These are phyloP conservation scores for Heterotilapia buettikoferi DNA, from an alignment of 2,113 vertebrate species.

Conservation along the genomic window DNA sequence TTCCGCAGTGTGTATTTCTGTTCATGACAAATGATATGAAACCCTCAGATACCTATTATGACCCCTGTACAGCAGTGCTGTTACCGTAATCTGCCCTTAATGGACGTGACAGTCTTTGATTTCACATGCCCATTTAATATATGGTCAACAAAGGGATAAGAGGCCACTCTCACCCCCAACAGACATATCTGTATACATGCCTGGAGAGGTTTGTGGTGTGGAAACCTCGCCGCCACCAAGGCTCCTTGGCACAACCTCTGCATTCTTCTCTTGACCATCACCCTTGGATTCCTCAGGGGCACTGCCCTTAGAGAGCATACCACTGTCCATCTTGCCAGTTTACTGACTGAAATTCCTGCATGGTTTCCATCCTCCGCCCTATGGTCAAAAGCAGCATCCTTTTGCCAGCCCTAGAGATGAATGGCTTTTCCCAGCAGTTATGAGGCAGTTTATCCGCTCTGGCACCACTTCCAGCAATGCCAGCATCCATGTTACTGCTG, in stretches of 20 bases:
- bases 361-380: constrained; percentile 54
- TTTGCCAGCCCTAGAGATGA: constrained; percentile 28
- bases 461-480: constrained; percentile 32
- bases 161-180: constrained; percentile 29
- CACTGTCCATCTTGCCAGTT: constrained; percentile 45
- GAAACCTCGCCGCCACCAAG: constrained; percentile 44
- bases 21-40: background rate
- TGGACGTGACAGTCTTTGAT: background rate
- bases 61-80: background rate
- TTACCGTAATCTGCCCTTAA: constrained; percentile 1
- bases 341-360: constrained; percentile 55
- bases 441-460: constrained; percentile 23
- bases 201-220: constrained; percentile 24
- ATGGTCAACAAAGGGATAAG: constrained; percentile 20
- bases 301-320: constrained; percentile 46
- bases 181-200: constrained; percentile 22
- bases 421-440: constrained; percentile 28
- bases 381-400: constrained; percentile 44
- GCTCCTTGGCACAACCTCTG: constrained; percentile 51
- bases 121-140: background rate
- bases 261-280: constrained; percentile 65
- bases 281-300: constrained; percentile 60
- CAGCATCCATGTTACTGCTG: constrained; percentile 38
- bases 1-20: background rate
- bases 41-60: background rate